Conservation (phyloP, 2,797 vertebrate genomes). For the Spinibarbus caldwelli region DNA sequence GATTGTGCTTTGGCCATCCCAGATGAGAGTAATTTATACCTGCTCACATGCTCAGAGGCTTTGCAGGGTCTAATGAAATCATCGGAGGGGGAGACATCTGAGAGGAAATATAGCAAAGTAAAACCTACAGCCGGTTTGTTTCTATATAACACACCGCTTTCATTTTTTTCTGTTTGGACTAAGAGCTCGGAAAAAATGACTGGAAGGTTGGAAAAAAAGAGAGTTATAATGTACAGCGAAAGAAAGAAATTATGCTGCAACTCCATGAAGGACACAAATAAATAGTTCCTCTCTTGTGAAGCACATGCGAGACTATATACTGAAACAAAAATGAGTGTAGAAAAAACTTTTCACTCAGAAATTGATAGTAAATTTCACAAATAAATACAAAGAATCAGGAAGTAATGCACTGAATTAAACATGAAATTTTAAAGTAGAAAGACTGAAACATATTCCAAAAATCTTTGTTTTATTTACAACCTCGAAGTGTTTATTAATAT, state of each 20-base stretch:
- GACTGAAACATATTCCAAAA: no score
- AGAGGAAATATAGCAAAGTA: conserved; percentile 32
- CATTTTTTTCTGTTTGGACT: conserved; percentile 1
- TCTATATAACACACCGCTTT: conserved; percentile 23
- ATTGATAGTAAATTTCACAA: not conserved
- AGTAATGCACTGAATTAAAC: not conserved
- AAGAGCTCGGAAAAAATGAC: conserved; percentile 10
- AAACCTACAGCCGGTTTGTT: conserved; percentile 12
- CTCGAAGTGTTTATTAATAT: no score
- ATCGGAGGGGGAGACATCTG: conserved; percentile 15
- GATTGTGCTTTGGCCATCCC: conserved; percentile 19
- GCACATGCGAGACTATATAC: not conserved
- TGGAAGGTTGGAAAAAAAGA: not conserved
- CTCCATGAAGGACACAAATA: not conserved
- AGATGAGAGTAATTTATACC: conserved; percentile 44
- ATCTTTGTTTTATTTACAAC: no score
- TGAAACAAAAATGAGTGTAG: not conserved
- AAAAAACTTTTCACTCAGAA: not conserved
- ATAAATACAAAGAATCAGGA: not conserved
- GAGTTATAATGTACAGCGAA: conserved; percentile 1
- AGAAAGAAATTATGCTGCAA: not conserved
- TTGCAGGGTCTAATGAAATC: conserved; percentile 31
- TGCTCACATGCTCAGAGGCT: conserved; percentile 21
- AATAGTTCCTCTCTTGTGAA: not conserved
- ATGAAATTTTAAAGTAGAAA: not conserved